phyloP scores from a whole-genome alignment of 2,888 invertebrate genomes.

The Drosophila trichaetosa region DNA sequence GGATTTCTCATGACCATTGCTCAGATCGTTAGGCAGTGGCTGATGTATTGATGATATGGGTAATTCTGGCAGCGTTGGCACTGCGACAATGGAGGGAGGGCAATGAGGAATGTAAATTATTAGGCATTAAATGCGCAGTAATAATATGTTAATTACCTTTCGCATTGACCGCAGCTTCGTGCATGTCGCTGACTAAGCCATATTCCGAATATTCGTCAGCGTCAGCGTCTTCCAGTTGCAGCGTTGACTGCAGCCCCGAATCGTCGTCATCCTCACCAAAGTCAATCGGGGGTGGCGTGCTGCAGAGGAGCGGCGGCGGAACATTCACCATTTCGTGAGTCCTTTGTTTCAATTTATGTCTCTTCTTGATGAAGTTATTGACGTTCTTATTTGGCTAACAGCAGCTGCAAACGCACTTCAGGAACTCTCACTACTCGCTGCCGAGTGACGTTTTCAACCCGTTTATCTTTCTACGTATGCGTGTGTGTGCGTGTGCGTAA shows the following conservation, averaged over 20 bases:
- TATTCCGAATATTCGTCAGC: conserved; percentile 82
- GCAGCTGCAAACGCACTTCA: conserved; percentile 60
- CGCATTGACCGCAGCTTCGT: conserved; percentile 34
- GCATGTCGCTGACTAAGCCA: conserved; percentile 69
- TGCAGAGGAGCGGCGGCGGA: conserved; percentile 87
- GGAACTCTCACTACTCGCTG: conserved; percentile 42
- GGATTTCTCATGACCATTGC: conserved; percentile 35
- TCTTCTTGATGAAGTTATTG: conserved; percentile 28
- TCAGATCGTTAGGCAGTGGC: conserved; percentile 44
- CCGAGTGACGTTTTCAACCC: conserved; percentile 60
- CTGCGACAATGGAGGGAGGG: conserved; percentile 2
- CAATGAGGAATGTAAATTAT: neutral
- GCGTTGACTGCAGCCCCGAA: conserved; percentile 82
- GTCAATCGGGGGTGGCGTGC: conserved; percentile 87
- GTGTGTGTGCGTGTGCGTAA: conserved; percentile 33
- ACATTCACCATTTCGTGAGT: conserved; percentile 85
- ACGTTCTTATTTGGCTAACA: conserved; percentile 54
- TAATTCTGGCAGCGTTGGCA: conserved; percentile 33
- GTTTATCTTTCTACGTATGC: conserved; percentile 50
- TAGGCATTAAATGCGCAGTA: neutral
- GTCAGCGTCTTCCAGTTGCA: conserved; percentile 83
- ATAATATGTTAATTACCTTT: conserved; percentile 57
- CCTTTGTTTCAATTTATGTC: conserved; percentile 47
- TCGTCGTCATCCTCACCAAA: conserved; percentile 84
- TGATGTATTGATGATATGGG: conserved; percentile 42